Conservation (phyloP, 2,113 vertebrate species). For the Phalacrocorax carbo region DNA sequence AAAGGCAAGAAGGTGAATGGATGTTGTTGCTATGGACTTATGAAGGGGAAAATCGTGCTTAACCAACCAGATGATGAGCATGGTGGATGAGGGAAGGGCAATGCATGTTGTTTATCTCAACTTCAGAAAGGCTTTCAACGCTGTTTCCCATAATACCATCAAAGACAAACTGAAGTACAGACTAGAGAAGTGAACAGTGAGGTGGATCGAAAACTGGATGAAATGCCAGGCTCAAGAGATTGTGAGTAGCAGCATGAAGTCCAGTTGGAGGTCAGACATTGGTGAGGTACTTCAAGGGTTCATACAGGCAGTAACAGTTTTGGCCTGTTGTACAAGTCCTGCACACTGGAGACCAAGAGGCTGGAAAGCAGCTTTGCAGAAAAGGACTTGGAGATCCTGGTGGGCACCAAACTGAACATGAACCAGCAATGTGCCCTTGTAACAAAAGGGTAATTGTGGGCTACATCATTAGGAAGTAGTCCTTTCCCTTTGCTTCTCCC, state of each 20-base stretch:
- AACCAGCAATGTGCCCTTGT: neutral
- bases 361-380: neutral
- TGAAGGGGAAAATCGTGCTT: neutral
- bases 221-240: neutral
- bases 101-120: neutral
- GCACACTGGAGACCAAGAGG: neutral
- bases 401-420: neutral
- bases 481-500: neutral
- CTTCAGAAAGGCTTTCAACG: neutral
- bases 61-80: neutral
- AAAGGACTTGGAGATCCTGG: neutral
- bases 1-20: neutral
- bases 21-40: neutral
- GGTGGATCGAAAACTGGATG: neutral
- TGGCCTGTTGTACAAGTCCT: neutral
- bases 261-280: neutral
- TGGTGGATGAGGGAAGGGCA: neutral
- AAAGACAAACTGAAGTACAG: neutral
- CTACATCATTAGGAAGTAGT: neutral
- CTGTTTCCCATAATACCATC: neutral
- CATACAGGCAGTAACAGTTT: neutral
- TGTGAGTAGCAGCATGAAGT: neutral
- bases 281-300: neutral
- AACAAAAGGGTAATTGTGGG: neutral
- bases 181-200: neutral